Evolutionary conservation across 2,113 vertebrate species (phyloP), one percentile per base, ranked within the genome.

Genomic region (Eupsittula cactorum): DNA sequence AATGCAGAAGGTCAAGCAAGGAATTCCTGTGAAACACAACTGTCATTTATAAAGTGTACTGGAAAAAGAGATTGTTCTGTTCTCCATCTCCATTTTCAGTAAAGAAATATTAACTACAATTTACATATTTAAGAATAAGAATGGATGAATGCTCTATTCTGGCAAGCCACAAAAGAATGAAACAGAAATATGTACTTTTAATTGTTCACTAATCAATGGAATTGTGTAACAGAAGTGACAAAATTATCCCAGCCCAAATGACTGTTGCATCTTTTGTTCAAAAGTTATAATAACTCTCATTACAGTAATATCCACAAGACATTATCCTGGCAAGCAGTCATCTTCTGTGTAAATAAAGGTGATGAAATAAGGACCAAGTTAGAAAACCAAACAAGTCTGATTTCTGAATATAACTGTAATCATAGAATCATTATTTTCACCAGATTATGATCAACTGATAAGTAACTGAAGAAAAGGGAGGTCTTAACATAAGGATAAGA

Each of bases 1-100:
- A 97, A 97, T 86, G 90, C 92, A 96, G 94, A 71, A 89, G 87
- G 82, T 95, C 59, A n/a, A 96, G 95, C 24, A 59, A 97, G 93
- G 93, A 95, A 95, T 95, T 97, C 79, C 90, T 65, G 31, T 39
- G 81, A 93, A 96, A 91, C 33, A 18, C 21, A 71, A 86, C 11
- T 16, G 90, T 90, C 4, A 64, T 93, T 96, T 94, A 31, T 90
- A 93, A 96, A 95, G 81, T 60, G 60, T 85, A 86, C 59, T 62
- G 91, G 86, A 85, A 76, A 95, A 93, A 78, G 74, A 91, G 82
- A 94, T 46, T 90, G 77, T 77, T 88, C 79, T 60, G 44, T 60
- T 92, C 55, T 71, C 41, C 39, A 41, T 60, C 46, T 16, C 37
- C 77, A 67, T 65, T 78, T 91, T 78, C 87, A 82, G 74, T 59